Evolutionary conservation across 1,140 invertebrate species (phyloP), one percentile per base, ranked within the genome.

Genomic region (Mesaphorura yosii): DNA sequence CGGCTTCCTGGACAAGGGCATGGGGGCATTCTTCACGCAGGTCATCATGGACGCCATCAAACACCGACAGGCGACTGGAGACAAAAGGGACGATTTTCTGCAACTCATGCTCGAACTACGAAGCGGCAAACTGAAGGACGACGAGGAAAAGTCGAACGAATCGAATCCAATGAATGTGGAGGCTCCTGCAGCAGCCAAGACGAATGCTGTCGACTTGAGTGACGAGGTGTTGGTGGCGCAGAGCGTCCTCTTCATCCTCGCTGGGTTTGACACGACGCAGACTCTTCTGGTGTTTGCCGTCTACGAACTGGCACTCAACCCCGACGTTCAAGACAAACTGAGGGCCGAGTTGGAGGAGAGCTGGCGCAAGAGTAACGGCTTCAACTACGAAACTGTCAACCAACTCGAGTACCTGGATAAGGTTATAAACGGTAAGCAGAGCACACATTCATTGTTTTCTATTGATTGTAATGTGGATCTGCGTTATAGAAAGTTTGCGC

Each of bases 261-360:
- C 80, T 40, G 82, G 81, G n/a, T 83, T 79, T 64, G 82, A 84
- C 59, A 83, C 83, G 0, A 80, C 81, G 0, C 75, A 79, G 2
- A 75, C 75, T 1, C 72, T 78, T 0, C 69, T 81, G 2, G 70
- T 75, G 23, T 77, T 76, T 53, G 71, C 73, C 1, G 54, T 78
- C 1, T 79, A 76, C 56, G 73, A 76, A 60, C 65, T 83, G 41
- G 75, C 81, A 0, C 65, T 71, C 34, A 70, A 81, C 64, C 71
- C 72, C 1, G 72, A 76, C 3, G 69, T 78, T 47, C 84, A 87
- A 66, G 69, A 75, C 22, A 73, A 70, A 54, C 62, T 81, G 0
- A 66, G 72, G n/a, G 52, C 70, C 6, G 81, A 87, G 69, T 77
- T 88, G 38, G 66, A 69, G 22, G 66, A 73, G 15, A 69, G 72